phyloP scores from a whole-genome alignment of 2,888 invertebrate species.

The Scrobipalpa atriplicella region DNA sequence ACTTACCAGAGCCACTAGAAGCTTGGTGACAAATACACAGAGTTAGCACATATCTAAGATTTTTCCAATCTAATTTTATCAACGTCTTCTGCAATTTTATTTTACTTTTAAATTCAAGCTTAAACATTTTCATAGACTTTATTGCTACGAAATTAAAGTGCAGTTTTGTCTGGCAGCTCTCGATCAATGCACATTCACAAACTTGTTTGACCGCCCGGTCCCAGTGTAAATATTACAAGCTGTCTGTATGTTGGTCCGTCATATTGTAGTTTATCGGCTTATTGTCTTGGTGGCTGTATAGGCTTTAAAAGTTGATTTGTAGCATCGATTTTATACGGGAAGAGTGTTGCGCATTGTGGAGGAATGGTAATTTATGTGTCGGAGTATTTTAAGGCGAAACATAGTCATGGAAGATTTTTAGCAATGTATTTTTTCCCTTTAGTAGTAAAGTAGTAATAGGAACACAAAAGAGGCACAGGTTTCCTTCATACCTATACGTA shows the following conservation, averaged over 20 bases:
- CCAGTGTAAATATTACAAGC: conserved; percentile 47
- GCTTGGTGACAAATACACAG: no score
- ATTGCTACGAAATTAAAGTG: conserved; percentile 34
- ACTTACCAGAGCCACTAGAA: no score
- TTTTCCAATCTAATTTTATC: neutral
- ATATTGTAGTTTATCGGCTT: conserved; percentile 63
- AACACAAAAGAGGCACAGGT: no score
- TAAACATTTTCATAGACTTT: conserved; percentile 34
- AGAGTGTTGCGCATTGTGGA: conserved; percentile 1
- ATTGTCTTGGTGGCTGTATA: conserved; percentile 52
- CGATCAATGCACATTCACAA: neutral
- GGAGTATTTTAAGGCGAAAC: neutral
- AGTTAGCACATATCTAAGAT: neutral
- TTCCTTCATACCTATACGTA: no score
- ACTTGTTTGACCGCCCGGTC: conserved; percentile 40
- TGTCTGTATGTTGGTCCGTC: conserved; percentile 57
- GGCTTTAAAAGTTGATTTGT: conserved; percentile 35
- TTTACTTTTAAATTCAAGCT: conserved; percentile 26
- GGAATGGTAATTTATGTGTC: neutral
- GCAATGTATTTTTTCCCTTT: no score
- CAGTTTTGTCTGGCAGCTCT: conserved; percentile 27
- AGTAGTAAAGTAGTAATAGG: no score
- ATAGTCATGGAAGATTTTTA: no score
- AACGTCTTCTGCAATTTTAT: neutral
- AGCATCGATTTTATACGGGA: conserved; percentile 28